Base-by-base conservation (phyloP, 1,140 invertebrate species). In the Teleogryllus occipitalis region DNA sequence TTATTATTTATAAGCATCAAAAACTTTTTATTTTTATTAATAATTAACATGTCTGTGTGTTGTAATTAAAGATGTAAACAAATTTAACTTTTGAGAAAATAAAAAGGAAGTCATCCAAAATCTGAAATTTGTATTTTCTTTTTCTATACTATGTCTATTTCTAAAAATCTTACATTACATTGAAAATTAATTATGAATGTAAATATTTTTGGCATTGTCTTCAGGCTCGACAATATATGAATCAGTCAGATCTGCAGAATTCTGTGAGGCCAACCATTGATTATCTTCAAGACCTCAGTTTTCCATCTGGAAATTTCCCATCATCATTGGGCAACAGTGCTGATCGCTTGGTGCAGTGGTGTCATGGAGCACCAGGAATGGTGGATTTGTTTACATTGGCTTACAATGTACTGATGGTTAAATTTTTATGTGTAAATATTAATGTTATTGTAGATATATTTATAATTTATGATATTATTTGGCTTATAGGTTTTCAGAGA, bases 321-420 rank as follows among this genome's bases (percentile, higher is more conserved):
- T 97, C 96, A 0, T 97, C 96, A 0, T 78, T 93, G 1, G 91
- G 90, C 18, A 87, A 87, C 49, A 86, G 86, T 49, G 95, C 98
- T 84, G 91, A 93, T 83, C 91, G 90, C 85, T 88, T 98, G 74
- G 91, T 98, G 4, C 97, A 98, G 82, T 98, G 97, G 97, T 98
- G 97, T 88, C 96, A 98, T 86, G 97, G 97, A 18, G 95, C 96
- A 27, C 94, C 97, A 75, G 96, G 96, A 21, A 93, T 95, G 87
- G 88, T 96, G 18, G 90, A 93, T 83, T 87, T 96, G 79, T 93
- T 95, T 82, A 85, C 89, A 79, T 85, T 91, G 83, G 95, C 96
- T 72, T 91, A 93, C 84, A 87, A 95, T 88, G 95, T 96, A 86
- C 82, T 73, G 18, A 65, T 10, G 54, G 0, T 65, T 39, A 39